Conservation (phyloP, 2,113 vertebrate species). For the Hydropotes inermis region DNA sequence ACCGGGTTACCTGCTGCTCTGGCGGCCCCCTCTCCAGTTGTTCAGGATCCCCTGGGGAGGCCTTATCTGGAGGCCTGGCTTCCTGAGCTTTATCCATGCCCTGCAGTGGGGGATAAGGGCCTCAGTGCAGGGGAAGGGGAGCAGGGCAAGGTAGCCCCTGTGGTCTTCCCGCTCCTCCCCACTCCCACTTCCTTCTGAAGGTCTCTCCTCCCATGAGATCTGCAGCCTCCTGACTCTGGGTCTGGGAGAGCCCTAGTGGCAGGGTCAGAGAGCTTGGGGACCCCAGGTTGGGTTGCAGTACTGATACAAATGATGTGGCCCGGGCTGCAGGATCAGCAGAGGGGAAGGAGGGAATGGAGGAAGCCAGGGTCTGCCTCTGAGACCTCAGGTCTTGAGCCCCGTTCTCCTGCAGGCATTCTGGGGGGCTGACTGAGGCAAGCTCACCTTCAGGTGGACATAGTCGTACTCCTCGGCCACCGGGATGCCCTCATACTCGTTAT, state of each 20-base stretch:
- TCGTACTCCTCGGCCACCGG: slow-evolving; percentile 78
- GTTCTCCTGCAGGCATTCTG: background rate
- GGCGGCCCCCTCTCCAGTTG: background rate
- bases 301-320: background rate
- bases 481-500: slow-evolving; percentile 91
- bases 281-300: background rate
- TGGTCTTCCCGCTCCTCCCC: background rate
- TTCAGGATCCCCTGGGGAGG: background rate
- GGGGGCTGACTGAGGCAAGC: background rate
- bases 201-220: background rate
- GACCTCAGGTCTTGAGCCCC: background rate
- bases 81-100: slow-evolving; percentile 65
- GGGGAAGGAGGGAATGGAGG: background rate
- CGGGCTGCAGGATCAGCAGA: background rate
- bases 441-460: slow-evolving; percentile 81
- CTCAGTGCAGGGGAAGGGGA: background rate
- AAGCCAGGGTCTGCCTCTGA: background rate
- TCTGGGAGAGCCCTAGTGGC: background rate
- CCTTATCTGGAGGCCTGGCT: slow-evolving; percentile 39
- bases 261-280: background rate
- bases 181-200: background rate
- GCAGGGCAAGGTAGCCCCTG: background rate
- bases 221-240: background rate
- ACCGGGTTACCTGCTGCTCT: slow-evolving; percentile 14
- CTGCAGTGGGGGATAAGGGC: slow-evolving; percentile 23